These are phyloP conservation scores for Enteromius thamalakanensis DNA, from an alignment of 2,797 vertebrate species.

Conservation along the genomic window DNA sequence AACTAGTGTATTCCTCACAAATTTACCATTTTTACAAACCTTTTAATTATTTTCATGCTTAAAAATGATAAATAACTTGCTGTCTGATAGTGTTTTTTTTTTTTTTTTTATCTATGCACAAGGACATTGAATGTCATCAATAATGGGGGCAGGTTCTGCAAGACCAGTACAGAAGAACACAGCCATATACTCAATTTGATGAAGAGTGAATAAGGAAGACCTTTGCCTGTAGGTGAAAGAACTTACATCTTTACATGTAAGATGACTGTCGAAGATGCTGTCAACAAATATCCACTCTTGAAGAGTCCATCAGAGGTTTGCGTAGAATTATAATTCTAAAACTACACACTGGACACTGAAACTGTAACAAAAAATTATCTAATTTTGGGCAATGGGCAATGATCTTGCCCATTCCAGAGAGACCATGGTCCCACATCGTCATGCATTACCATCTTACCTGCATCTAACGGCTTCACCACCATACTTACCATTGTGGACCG, in stretches of 20 bases:
- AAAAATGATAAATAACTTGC: background rate
- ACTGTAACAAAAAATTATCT: background rate
- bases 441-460: no score
- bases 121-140: background rate
- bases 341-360: background rate
- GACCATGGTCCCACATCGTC: no score
- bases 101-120: background rate
- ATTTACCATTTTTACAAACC: background rate
- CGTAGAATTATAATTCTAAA: background rate
- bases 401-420: no score
- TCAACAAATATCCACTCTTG: slow-evolving; percentile 32
- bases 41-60: background rate
- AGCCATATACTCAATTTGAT: background rate
- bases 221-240: slow-evolving; percentile 15
- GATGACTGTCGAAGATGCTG: background rate
- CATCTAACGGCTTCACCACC: no score
- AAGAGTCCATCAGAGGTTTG: slow-evolving; percentile 9
- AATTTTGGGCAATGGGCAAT: background rate
- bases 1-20: background rate
- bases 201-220: slow-evolving; percentile 18
- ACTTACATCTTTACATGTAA: background rate
- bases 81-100: background rate
- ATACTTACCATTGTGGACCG: no score
- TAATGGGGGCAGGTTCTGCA: slow-evolving; percentile 5
- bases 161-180: slow-evolving; percentile 13